Percentiles rank a stretch among this genome's conserved stretches.
These are phyloP conservation scores for Monopterus albus DNA, from an alignment of 2,113 vertebrate genomes.

Conservation along the genomic window DNA sequence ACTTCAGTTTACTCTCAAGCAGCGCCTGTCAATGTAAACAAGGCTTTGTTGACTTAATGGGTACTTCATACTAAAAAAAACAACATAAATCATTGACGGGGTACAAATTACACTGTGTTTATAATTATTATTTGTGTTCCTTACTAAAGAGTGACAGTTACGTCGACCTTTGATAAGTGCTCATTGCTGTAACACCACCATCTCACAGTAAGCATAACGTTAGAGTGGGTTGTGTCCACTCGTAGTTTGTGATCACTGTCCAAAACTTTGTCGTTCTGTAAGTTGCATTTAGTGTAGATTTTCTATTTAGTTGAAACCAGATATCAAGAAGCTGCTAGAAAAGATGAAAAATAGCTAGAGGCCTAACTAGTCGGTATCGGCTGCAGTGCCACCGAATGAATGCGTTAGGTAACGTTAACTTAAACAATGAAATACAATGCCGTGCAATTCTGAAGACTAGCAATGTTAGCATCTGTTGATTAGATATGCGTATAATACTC, in stretches of 20 bases:
- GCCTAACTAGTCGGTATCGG: constrained; percentile 27
- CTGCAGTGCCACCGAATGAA: constrained; percentile 25
- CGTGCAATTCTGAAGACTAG: accelerated
- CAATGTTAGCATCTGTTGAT: accelerated
- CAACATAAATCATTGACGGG: too few relatives aligned
- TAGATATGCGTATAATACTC: too few relatives aligned
- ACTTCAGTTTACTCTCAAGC: constrained; percentile 96
- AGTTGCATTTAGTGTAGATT: background rate
- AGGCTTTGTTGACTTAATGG: background rate
- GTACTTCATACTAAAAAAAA: background rate
- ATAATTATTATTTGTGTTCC: background rate
- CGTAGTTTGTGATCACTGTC: too few relatives aligned
- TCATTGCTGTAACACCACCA: background rate
- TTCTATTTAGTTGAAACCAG: background rate
- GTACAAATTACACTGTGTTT: too few relatives aligned
- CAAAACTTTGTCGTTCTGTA: accelerated
- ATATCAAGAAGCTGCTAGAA: background rate
- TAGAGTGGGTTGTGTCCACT: background rate
- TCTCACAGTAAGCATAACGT: too few relatives aligned
- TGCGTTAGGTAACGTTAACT: too few relatives aligned
- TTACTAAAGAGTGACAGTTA: background rate
- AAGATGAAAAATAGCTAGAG: background rate
- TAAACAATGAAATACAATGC: too few relatives aligned
- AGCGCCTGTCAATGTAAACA: constrained; percentile 84
- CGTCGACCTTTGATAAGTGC: constrained; percentile 4